phyloP scores from a whole-genome alignment of 23 tunicate genomes.

The Halocynthia roretzi region DNA sequence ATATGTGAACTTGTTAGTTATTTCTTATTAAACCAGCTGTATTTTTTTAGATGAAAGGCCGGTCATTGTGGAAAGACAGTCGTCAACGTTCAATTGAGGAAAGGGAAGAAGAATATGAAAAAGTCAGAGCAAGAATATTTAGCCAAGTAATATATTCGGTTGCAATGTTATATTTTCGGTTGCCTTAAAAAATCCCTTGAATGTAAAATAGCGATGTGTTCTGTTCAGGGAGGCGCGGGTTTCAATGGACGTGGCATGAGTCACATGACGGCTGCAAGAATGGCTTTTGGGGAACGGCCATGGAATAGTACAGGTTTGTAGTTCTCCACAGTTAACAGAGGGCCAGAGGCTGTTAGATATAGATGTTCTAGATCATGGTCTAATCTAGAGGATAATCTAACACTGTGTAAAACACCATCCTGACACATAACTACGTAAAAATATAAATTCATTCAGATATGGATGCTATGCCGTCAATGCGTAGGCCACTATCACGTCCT shows the following conservation, averaged over 20 bases:
- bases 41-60: background rate
- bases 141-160: background rate
- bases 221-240: no score
- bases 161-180: background rate
- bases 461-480: slow-evolving; percentile 22
- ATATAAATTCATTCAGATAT: slow-evolving; percentile 27
- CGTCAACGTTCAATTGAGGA: slow-evolving; percentile 60
- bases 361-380: background rate
- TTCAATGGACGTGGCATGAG: slow-evolving; percentile 4
- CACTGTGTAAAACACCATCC: background rate
- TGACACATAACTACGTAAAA: background rate
- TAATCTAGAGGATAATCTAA: background rate
- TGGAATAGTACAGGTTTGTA: slow-evolving; percentile 63
- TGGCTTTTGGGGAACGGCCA: slow-evolving; percentile 36
- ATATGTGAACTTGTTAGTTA: no score
- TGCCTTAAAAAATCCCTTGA: background rate
- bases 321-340: no score
- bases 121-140: slow-evolving; percentile 53
- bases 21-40: no score
- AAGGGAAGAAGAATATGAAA: slow-evolving; percentile 57
- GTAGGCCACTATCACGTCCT: slow-evolving; percentile 12
- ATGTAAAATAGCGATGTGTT: background rate
- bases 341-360: no score
- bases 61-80: slow-evolving; percentile 29
- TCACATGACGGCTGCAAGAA: background rate